Percentiles rank a stretch among this genome's conserved stretches.
These are phyloP conservation scores for Cordilura impudica DNA, from an alignment of 2,888 invertebrate genomes.

Conservation along the genomic window DNA sequence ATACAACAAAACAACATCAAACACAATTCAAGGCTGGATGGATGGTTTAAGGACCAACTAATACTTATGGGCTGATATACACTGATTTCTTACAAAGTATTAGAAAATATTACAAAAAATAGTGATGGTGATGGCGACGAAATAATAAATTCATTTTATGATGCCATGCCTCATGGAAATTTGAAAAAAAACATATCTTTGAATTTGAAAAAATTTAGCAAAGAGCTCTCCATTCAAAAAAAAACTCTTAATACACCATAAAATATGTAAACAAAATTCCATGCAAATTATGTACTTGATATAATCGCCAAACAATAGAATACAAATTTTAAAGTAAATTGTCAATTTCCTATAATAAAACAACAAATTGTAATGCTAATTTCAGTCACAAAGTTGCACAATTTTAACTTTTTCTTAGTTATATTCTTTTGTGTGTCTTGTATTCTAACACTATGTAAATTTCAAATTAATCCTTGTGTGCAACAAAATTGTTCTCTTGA, in stretches of 20 bases:
- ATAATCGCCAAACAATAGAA: too few relatives aligned
- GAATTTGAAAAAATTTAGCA: conserved; percentile 1
- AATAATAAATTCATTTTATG: conserved; percentile 38
- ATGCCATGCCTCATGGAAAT: conserved; percentile 24
- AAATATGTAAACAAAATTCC: too few relatives aligned
- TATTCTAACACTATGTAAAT: too few relatives aligned
- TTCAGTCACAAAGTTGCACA: too few relatives aligned
- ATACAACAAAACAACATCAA: conserved; percentile 14
- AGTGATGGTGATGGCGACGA: neutral
- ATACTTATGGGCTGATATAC: neutral
- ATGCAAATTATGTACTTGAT: too few relatives aligned
- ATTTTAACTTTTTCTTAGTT: neutral
- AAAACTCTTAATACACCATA: neutral
- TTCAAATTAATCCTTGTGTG: too few relatives aligned
- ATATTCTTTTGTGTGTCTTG: too few relatives aligned
- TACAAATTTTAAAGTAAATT: neutral
- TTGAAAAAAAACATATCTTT: conserved; percentile 20
- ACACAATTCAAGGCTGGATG: conserved; percentile 5
- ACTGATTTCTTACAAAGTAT: conserved; percentile 7
- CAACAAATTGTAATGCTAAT: too few relatives aligned
- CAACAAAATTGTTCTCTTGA: too few relatives aligned
- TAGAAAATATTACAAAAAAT: neutral
- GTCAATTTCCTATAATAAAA: conserved; percentile 24
- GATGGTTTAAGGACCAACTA: neutral
- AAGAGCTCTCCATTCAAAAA: neutral